Evolutionary conservation across 1,140 invertebrate species (phyloP), one percentile per base, ranked within the genome.

Genomic region (Druon quercuslanigerum): DNA sequence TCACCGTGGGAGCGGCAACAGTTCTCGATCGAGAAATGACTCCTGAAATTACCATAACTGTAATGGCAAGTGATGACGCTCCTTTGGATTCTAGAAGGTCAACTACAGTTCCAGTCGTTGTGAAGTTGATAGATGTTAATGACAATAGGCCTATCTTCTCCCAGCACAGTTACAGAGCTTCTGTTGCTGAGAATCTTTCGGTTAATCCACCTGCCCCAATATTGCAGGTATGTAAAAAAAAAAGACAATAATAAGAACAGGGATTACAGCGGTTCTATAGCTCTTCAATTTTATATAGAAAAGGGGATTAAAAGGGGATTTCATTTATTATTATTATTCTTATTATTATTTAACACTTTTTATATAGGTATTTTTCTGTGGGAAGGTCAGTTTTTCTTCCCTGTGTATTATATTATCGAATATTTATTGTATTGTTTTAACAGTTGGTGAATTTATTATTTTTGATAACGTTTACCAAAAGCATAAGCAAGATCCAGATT

Each of bases 71-170:
- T 73, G 97, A 98, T 84, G 94, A 94, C 75, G 96, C 95, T 14
- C 95, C 95, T 0, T 83, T 93, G 13, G 93, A 94, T 60, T 92
- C 94, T 0, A 93, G 94, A 57, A 93, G 94, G 83, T 93, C 94
- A 1, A 94, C 94, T 17, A 94, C 95, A 40, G 95, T 96, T 13
- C 95, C 95, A 7, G 95, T 97, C 50, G 92, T 95, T 84, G 94
- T 98, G n/a, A 95, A 94, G 86, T 92, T 98, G 1, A 85, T 93
- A 19, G 96, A 98, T 88, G 93, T 96, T 2, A 97, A 98, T 89
- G 97, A 98, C 86, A 96, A 97, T 88, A 85, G 94, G 5, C 97
- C 97, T 0, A 92, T 94, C 74, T 97, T 98, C 86, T 93, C 92
- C 1, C 94, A 95, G 78, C 93, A 94, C 60, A 92, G 93, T 19